Conservation (phyloP, 2,888 invertebrate species). For the Strigamia maritima region DNA sequence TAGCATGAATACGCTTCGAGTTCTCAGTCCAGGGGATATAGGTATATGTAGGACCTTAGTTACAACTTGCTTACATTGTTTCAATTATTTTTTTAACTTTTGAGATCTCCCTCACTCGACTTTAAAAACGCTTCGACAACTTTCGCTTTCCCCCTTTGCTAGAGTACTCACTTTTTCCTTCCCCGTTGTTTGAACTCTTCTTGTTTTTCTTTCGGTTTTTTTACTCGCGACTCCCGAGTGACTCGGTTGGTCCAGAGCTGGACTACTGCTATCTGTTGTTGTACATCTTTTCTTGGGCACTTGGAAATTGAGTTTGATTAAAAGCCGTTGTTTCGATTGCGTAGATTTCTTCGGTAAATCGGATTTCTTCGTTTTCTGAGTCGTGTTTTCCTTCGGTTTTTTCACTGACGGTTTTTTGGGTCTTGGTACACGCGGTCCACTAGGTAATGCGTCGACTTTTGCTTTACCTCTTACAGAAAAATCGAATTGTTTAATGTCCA, state of each 20-base stretch:
- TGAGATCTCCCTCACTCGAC: background rate
- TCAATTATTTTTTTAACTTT: background rate
- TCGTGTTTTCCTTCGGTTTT: background rate
- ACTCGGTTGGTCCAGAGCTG: background rate
- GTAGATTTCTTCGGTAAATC: background rate
- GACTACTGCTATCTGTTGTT: background rate
- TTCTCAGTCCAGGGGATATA: too few relatives aligned
- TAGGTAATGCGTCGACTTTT: background rate
- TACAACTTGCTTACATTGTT: background rate
- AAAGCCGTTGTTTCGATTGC: slow-evolving; percentile 12
- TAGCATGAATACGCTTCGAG: too few relatives aligned
- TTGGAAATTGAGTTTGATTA: slow-evolving; percentile 25
- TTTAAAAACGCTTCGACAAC: background rate
- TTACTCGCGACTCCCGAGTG: background rate
- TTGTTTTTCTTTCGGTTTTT: background rate
- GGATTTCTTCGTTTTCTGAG: background rate
- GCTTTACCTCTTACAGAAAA: slow-evolving; percentile 37
- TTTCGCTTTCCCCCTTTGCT: background rate
- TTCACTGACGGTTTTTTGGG: background rate
- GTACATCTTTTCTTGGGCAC: background rate
- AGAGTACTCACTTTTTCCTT: slow-evolving; percentile 6
- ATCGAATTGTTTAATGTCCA: slow-evolving; percentile 38
- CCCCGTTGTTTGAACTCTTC: background rate
- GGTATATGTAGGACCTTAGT: too few relatives aligned
- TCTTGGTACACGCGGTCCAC: background rate